Conservation (phyloP, 2,113 vertebrate genomes). For the Prionailurus bengalensis region DNA sequence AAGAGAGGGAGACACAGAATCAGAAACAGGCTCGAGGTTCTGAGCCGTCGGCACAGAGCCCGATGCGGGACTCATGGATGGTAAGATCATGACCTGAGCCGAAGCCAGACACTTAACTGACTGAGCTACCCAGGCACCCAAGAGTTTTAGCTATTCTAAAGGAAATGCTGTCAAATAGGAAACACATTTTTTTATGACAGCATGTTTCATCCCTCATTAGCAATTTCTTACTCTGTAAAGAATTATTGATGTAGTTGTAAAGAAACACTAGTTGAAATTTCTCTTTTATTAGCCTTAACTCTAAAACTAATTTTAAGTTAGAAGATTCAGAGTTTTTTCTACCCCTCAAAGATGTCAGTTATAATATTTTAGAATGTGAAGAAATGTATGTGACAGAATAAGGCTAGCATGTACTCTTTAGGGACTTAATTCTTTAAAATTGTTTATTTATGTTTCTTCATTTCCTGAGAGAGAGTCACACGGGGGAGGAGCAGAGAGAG, state of each 20-base stretch:
- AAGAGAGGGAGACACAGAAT: not conserved
- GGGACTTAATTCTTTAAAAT: constrained; percentile 19
- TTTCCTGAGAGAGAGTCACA: no score
- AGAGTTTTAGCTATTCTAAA: constrained; percentile 47
- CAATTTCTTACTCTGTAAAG: constrained; percentile 32
- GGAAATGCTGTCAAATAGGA: constrained; percentile 5
- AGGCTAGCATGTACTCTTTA: not conserved
- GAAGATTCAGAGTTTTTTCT: not conserved
- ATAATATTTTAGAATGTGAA: constrained; percentile 22
- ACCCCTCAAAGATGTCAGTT: not conserved
- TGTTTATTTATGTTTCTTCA: no score
- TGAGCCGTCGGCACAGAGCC: not conserved
- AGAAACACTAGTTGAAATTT: not conserved
- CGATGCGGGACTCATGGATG: not conserved
- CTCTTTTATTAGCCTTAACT: constrained; percentile 44
- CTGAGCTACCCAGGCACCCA: not conserved
- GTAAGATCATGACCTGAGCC: not conserved
- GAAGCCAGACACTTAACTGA: not conserved
- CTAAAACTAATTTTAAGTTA: constrained; percentile 33
- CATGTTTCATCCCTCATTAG: not conserved
- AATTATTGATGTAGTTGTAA: not conserved
- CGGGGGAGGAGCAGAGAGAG: no score
- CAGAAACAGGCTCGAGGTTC: not conserved
- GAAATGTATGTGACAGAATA: not conserved
- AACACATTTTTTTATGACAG: not conserved